Percentiles rank a stretch among this genome's conserved stretches.
These are phyloP conservation scores for Anolis apletophallus DNA, from an alignment of 2,797 vertebrate species.

Conservation along the genomic window DNA sequence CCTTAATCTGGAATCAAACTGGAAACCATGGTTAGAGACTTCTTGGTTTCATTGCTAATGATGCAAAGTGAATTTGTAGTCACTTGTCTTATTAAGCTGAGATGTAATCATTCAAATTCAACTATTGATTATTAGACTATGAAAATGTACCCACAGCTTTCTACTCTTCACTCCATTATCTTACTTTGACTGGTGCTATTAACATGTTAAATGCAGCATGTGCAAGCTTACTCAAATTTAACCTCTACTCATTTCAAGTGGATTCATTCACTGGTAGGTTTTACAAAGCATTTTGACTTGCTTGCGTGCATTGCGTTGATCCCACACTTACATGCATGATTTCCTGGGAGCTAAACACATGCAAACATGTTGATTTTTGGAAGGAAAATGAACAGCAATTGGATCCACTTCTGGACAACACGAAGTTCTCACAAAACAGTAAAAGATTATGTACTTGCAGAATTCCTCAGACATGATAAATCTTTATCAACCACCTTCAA, in stretches of 20 bases:
- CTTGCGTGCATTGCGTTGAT: no score
- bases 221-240: not conserved
- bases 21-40: not conserved
- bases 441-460: not conserved
- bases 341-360: not conserved
- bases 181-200: not conserved
- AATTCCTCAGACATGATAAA: not conserved
- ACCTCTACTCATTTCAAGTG: not conserved
- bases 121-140: not conserved
- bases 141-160: not conserved
- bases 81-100: not conserved
- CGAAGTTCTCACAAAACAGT: not conserved
- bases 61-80: not conserved
- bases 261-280: not conserved
- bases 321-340: not conserved
- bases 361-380: not conserved
- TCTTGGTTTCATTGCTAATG: not conserved
- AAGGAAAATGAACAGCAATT: not conserved
- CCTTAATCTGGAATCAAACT: not conserved
- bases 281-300: not conserved
- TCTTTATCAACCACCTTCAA: not conserved
- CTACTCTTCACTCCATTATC: not conserved
- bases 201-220: not conserved
- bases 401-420: not conserved
- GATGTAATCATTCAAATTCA: not conserved